phyloP scores from a whole-genome alignment of 2,113 vertebrate species.

The Dryoscopus gambensis region DNA sequence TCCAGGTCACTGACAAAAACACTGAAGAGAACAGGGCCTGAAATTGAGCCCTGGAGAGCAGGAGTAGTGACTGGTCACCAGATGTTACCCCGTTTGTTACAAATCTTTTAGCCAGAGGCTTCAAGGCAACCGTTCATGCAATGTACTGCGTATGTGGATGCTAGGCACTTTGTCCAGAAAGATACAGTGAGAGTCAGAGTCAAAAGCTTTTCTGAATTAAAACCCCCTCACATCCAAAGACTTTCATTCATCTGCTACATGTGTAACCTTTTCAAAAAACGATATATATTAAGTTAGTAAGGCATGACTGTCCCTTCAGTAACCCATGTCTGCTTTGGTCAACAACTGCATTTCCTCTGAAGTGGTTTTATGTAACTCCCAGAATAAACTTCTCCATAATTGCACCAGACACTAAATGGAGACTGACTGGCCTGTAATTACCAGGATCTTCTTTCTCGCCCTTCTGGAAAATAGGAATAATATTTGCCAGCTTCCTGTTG shows the following conservation, averaged over 20 bases:
- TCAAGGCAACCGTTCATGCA: not conserved
- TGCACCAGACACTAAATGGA: not conserved
- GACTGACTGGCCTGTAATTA: not conserved
- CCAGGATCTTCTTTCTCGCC: not conserved
- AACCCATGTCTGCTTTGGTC: not conserved
- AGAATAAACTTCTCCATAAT: not conserved
- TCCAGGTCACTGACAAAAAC: not conserved
- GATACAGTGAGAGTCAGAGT: not conserved
- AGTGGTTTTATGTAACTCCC: not conserved
- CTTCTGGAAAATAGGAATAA: not conserved
- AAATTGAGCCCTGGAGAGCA: not conserved
- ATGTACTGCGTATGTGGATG: not conserved
- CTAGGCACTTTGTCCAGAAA: not conserved
- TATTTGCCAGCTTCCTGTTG: not conserved
- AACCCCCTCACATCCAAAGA: not conserved
- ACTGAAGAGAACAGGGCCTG: not conserved
- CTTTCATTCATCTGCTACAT: not conserved
- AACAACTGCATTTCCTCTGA: not conserved
- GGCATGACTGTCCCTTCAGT: not conserved
- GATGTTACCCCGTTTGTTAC: not conserved
- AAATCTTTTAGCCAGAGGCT: not conserved
- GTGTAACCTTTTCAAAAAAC: not conserved
- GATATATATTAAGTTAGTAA: not conserved
- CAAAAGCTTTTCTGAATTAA: not conserved
- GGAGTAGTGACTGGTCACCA: not conserved